Evolutionary conservation across 2,888 invertebrate genomes (phyloP).

Genomic region (Parthenolecanium corni): DNA sequence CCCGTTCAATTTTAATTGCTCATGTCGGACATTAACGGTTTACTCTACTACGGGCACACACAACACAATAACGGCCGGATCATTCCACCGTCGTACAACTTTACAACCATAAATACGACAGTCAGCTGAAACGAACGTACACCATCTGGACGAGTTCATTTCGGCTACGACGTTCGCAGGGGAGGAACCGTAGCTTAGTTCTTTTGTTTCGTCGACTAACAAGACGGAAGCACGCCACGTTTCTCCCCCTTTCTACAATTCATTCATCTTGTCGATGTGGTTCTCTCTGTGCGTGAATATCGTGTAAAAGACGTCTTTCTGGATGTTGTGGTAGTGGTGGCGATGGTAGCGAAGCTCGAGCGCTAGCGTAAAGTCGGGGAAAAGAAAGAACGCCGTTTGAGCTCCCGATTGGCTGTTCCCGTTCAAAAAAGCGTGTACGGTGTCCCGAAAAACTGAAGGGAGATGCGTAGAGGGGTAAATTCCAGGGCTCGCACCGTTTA

Average conservation of each 20-base stretch:
- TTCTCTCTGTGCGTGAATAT: too few relatives aligned
- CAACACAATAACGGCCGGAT: conserved; percentile 18
- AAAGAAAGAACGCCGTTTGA: conserved; percentile 22
- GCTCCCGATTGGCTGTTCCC: conserved; percentile 27
- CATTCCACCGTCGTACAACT: conserved; percentile 23
- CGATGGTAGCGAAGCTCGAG: too few relatives aligned
- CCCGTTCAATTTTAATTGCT: conserved; percentile 22
- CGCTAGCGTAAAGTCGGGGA: conserved; percentile 1
- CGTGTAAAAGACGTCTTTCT: too few relatives aligned
- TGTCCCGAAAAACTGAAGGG: too few relatives aligned
- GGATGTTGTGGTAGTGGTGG: too few relatives aligned
- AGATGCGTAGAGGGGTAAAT: too few relatives aligned
- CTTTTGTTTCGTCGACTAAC: neutral
- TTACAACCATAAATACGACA: conserved; percentile 27
- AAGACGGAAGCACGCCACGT: neutral
- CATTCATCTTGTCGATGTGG: conserved; percentile 25
- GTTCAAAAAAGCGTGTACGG: neutral
- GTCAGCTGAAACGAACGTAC: conserved; percentile 27
- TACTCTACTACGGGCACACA: conserved; percentile 7
- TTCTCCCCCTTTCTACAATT: conserved; percentile 20
- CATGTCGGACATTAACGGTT: conserved; percentile 19
- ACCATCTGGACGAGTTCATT: conserved; percentile 15
- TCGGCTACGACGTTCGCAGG: conserved; percentile 6
- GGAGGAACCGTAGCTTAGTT: neutral
- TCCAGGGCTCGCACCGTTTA: too few relatives aligned